These are phyloP conservation scores for Pomacea maculata DNA, from an alignment of 1,140 invertebrate species.

Conservation along the genomic window DNA sequence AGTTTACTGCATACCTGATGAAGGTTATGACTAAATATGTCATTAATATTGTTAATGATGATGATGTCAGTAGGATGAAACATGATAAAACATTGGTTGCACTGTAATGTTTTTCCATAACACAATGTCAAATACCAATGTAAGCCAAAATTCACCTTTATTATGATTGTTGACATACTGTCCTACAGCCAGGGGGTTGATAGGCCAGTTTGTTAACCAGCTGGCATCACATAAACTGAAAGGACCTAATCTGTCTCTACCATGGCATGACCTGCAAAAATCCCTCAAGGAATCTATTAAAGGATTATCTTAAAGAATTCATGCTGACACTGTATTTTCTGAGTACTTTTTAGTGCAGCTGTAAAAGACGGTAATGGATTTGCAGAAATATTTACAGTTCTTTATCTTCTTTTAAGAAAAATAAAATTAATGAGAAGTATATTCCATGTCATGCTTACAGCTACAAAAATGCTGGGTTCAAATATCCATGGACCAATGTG, in stretches of 20 bases:
- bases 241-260: conserved; percentile 62
- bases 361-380: too few species aligned
- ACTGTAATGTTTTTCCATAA: background rate
- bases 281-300: background rate
- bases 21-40: too few species aligned
- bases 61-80: background rate
- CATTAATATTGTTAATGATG: background rate
- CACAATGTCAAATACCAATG: background rate
- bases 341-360: too few species aligned
- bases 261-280: conserved; percentile 61
- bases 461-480: too few species aligned
- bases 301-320: too few species aligned
- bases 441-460: too few species aligned
- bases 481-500: too few species aligned
- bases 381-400: too few species aligned
- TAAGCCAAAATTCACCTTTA: conserved; percentile 39
- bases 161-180: conserved; percentile 69
- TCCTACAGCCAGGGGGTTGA: conserved; percentile 67
- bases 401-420: too few species aligned
- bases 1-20: too few species aligned
- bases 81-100: background rate
- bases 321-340: too few species aligned
- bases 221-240: conserved; percentile 62
- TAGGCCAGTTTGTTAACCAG: conserved; percentile 62
- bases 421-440: too few species aligned